Conservation (phyloP, 1,140 invertebrate species). For the Cydia fagiglandana region DNA sequence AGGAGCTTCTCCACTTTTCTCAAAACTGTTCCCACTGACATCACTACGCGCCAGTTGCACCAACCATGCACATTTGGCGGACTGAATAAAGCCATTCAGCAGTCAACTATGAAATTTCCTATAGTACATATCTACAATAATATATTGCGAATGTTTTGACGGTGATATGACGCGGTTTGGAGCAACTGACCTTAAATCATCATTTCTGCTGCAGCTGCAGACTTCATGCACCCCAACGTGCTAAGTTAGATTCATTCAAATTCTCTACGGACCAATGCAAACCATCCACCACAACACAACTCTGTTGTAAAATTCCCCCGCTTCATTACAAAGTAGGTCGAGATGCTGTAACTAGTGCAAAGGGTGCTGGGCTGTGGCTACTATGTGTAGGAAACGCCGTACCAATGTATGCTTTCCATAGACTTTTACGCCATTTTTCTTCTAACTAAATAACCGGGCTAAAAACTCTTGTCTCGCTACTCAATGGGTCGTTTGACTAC, state of each 20-base stretch:
- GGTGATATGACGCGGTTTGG: no score
- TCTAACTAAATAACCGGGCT: background rate
- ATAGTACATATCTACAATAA: no score
- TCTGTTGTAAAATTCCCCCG: background rate
- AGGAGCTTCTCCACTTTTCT: no score
- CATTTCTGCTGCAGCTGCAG: no score
- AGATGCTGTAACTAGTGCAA: slow-evolving; percentile 7
- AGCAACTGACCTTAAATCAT: no score
- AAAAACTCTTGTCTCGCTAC: slow-evolving; percentile 15
- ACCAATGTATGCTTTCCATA: background rate
- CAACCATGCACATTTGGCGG: no score
- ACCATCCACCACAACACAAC: background rate
- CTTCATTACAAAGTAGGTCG: slow-evolving; percentile 14
- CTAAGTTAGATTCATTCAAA: background rate
- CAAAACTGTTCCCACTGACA: no score
- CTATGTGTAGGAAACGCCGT: background rate
- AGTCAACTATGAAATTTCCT: no score
- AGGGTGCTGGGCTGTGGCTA: slow-evolving; percentile 7
- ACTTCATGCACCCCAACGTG: background rate
- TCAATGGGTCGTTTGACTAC: slow-evolving; percentile 18
- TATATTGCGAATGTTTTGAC: no score
- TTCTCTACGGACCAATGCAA: background rate
- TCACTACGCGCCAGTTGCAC: no score
- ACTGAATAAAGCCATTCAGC: no score
- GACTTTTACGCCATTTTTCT: background rate